Evolutionary conservation across 2,797 vertebrate species (phyloP), one percentile per base, ranked within the genome.

Genomic region (Neoniphon sammara): DNA sequence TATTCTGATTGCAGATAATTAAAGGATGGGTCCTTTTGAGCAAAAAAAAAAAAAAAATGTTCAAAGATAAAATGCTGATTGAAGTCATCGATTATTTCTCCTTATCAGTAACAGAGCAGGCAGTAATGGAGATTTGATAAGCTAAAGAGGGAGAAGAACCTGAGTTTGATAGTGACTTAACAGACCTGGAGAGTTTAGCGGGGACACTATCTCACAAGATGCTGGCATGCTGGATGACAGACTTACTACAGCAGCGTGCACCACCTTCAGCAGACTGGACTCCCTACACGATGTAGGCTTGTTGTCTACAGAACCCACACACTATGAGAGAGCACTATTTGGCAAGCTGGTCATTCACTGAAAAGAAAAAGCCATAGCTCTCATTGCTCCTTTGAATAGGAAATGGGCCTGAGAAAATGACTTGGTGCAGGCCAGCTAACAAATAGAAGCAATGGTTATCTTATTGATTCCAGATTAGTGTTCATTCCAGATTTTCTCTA

Each of bases 391-490:
- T 59, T 59, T n/a, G 5, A 59, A 42, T n/a, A 42, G 34, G 11
- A 59, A 59, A 17, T 17, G 5, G 44, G 44, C 44, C 44, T 46
- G 42, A 17, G 42, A 44, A 17, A 17, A 59, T 31, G n/a, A 20
- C 34, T 59, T 36, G n/a, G 57, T 14, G 36, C 30, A 59, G 31
- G 34, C 34, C 57, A 20, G 31, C 34, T 42, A 39, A 59, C 57
- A 39, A 59, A 31, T n/a, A 58, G 31, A 34, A 39, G 57, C 18
- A 21, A 59, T 59, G n/a, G 30, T 12, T 59, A 59, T 59, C 17
- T 42, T 21, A 9, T 4, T 39, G 21, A 39, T 42, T 20, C 34
- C 17, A 57, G 17, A 57, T 18, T 57, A 34, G 18, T n/a, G 17
- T 9, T 59, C 15, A 46, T 46, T 44, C 14, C 12, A 17, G 42